A percentile compares a stretch with the other conserved stretches of the same genome.
Conservation (phyloP, 2,888 invertebrate species). For the Phania funesta region DNA sequence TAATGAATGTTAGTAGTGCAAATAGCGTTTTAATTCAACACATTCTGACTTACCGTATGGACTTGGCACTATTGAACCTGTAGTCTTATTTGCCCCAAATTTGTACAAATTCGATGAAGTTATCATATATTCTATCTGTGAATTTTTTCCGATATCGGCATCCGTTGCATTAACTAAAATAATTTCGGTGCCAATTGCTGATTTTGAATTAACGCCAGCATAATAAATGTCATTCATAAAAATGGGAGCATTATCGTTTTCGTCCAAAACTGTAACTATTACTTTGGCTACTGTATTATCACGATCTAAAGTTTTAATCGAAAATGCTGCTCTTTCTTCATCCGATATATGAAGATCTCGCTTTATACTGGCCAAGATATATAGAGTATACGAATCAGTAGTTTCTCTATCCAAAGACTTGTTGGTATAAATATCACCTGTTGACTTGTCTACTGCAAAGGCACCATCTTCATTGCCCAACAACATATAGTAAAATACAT, state of each 20-base stretch:
- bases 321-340: conserved; percentile 81
- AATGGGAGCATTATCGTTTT: conserved; percentile 91
- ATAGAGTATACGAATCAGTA: conserved; percentile 87
- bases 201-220: conserved; percentile 88
- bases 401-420: conserved; percentile 91
- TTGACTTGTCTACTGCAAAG: conserved; percentile 89
- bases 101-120: conserved; percentile 90
- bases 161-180: conserved; percentile 89
- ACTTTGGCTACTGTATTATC: conserved; percentile 88
- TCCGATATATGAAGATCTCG: conserved; percentile 85
- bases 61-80: conserved; percentile 93
- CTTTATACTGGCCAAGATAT: conserved; percentile 91
- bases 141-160: conserved; percentile 91
- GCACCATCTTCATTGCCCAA: conserved; percentile 88
- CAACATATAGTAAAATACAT: conserved; percentile 91
- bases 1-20: not conserved
- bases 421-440: conserved; percentile 90
- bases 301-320: conserved; percentile 80
- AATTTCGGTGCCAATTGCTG: conserved; percentile 88
- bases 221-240: conserved; percentile 83
- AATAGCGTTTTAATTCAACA: too few species aligned
- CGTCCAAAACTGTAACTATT: conserved; percentile 87
- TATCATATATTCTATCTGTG: conserved; percentile 90
- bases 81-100: conserved; percentile 87
- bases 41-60: conserved; percentile 85